phyloP scores from a whole-genome alignment of 2,797 vertebrate genomes.

The Spheniscus humboldti region DNA sequence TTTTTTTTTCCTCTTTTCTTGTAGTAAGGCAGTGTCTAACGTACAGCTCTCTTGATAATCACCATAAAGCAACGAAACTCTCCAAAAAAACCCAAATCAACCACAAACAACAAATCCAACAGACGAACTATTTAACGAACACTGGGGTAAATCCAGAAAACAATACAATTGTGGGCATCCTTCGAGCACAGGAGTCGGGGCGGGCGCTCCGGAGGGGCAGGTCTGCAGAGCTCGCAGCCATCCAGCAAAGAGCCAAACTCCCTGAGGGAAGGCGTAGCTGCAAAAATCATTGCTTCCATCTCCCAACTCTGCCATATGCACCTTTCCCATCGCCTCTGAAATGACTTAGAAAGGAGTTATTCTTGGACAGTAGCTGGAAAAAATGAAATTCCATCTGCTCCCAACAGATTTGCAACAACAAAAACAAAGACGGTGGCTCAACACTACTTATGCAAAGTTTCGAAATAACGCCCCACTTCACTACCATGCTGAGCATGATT shows the following conservation, averaged over 20 bases:
- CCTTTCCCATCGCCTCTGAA: background rate
- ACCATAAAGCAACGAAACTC: background rate
- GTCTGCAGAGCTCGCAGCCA: background rate
- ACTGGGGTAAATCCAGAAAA: background rate
- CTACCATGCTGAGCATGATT: background rate
- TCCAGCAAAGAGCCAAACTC: background rate
- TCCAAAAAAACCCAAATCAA: no score
- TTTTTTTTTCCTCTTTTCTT: background rate
- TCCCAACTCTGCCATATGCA: background rate
- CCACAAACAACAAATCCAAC: background rate
- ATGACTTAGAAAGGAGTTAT: background rate
- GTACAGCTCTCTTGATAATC: background rate
- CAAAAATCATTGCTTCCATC: background rate
- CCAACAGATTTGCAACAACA: background rate
- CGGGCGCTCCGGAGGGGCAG: background rate
- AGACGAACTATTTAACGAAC: background rate
- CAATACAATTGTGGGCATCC: accelerated
- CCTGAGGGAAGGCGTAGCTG: background rate
- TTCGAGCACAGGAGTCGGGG: accelerated
- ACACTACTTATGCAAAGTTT: background rate
- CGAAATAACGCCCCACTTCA: background rate
- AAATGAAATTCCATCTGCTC: constrained; percentile 43
- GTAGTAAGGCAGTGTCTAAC: background rate
- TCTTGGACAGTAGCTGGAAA: background rate
- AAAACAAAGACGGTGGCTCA: background rate